Percentiles rank a stretch among this genome's conserved stretches.
Evolutionary conservation across 2,888 invertebrate genomes (phyloP).

Genomic region (Ypsolopha sequella): DNA sequence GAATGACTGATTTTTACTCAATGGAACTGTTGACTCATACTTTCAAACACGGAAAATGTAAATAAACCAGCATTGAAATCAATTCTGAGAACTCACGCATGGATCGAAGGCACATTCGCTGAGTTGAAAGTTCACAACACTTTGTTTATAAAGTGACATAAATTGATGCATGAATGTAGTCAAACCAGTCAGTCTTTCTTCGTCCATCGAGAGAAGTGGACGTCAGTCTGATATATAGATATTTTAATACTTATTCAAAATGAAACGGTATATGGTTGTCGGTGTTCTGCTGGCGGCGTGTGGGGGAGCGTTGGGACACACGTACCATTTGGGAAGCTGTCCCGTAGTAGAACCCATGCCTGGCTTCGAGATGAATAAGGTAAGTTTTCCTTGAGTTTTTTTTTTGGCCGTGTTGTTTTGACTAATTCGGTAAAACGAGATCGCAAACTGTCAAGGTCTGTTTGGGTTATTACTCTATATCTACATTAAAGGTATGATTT

Average conservation of each 20-base stretch:
- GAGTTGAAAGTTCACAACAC: constrained; percentile 1
- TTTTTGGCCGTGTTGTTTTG: neutral
- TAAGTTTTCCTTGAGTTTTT: constrained; percentile 35
- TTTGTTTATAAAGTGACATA: constrained; percentile 4
- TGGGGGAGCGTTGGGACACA: constrained; percentile 62
- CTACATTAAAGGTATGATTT: too few relatives aligned
- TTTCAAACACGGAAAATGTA: too few relatives aligned
- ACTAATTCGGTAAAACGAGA: too few relatives aligned
- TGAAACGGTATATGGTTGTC: constrained; percentile 7
- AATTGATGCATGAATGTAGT: neutral
- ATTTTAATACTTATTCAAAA: constrained; percentile 1
- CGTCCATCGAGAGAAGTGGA: neutral
- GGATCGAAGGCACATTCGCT: neutral
- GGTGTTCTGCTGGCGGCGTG: constrained; percentile 19
- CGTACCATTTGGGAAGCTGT: constrained; percentile 81
- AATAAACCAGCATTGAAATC: too few relatives aligned
- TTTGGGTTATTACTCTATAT: too few relatives aligned
- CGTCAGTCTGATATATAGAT: neutral
- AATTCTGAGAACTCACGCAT: neutral
- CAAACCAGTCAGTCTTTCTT: neutral
- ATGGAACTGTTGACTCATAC: too few relatives aligned
- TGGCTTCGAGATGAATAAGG: constrained; percentile 81
- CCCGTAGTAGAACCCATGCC: constrained; percentile 80
- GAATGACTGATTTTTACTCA: too few relatives aligned
- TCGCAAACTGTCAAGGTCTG: too few relatives aligned